phyloP scores from a whole-genome alignment of 2,113 vertebrate genomes.

The Cryptomyrus ogoouensis region DNA sequence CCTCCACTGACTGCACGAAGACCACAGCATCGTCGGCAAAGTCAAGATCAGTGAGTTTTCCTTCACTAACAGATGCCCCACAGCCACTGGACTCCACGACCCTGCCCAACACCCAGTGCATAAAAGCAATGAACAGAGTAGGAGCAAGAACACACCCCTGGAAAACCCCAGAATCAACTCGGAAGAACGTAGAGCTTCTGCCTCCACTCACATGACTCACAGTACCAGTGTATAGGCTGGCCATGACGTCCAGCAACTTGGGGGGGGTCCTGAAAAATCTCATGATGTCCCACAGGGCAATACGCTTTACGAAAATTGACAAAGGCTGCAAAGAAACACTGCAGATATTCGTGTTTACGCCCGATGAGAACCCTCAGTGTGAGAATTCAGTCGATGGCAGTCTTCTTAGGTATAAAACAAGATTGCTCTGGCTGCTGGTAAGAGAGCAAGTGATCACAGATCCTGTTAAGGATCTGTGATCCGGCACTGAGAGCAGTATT shows the following conservation, averaged over 20 bases:
- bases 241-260: background rate
- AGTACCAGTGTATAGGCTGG: too few species aligned
- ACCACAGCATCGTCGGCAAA: background rate
- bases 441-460: background rate
- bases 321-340: background rate
- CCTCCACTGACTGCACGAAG: background rate
- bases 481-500: too few species aligned
- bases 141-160: background rate
- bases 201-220: too few species aligned
- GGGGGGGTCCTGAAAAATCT: too few species aligned
- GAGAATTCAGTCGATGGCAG: background rate
- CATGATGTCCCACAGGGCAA: too few species aligned
- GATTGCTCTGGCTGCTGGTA: background rate
- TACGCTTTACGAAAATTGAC: background rate
- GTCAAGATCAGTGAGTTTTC: background rate
- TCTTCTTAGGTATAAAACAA: background rate
- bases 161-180: background rate
- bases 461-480: background rate
- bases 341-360: background rate
- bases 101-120: background rate
- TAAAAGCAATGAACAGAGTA: background rate
- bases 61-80: background rate
- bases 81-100: too few species aligned
- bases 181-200: too few species aligned
- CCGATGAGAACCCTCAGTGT: background rate